Conservation (phyloP, 2,113 vertebrate species). For the Vicugna pacos region DNA sequence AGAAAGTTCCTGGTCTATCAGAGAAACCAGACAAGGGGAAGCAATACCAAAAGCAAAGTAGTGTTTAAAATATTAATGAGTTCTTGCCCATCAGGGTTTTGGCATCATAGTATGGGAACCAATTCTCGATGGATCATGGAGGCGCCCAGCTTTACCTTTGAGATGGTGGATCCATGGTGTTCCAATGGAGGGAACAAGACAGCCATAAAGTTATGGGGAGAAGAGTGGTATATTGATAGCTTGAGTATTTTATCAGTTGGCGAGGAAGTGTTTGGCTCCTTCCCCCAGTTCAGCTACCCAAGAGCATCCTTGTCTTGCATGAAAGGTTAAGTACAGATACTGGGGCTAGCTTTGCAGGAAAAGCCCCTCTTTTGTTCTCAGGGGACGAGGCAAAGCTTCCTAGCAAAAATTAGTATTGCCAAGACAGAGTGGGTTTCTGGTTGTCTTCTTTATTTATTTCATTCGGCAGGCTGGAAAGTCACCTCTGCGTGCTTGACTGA, state of each 20-base stretch:
- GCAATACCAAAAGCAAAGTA: neutral
- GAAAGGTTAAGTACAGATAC: neutral
- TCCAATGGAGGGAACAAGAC: neutral
- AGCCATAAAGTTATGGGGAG: no score
- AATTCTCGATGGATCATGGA: neutral
- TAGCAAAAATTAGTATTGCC: neutral
- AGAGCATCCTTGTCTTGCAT: neutral
- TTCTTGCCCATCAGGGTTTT: neutral
- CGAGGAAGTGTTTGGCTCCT: neutral
- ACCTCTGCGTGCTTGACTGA: neutral
- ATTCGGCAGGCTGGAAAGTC: neutral
- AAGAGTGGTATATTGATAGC: neutral
- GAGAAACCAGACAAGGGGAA: neutral
- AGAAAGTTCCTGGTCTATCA: neutral
- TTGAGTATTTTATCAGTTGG: neutral
- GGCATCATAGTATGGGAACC: no score
- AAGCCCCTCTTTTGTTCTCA: neutral
- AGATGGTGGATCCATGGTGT: neutral
- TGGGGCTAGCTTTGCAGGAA: neutral
- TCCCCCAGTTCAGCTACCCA: neutral
- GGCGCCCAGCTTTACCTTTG: neutral
- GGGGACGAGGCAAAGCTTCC: neutral
- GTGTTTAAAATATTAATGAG: neutral
- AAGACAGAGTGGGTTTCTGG: neutral
- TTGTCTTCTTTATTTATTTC: neutral